Conservation (phyloP, 2,113 vertebrate species). For the Leptobrachium ailaonicum region DNA sequence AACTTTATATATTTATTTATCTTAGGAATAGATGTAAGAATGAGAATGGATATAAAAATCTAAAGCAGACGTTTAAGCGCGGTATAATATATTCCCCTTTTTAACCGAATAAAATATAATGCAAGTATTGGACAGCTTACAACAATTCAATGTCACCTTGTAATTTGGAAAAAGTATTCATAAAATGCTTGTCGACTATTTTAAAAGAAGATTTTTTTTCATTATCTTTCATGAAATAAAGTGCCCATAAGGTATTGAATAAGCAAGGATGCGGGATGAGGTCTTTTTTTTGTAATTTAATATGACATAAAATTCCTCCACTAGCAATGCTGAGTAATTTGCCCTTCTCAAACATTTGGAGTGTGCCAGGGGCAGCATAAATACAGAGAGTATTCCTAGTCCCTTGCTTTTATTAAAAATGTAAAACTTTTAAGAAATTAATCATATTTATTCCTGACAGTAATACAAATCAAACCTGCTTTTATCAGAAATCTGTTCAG, state of each 20-base stretch:
- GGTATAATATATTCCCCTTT: too few species aligned
- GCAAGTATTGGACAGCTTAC: too few species aligned
- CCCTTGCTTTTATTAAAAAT: conserved; percentile 11
- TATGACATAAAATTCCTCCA: conserved; percentile 30
- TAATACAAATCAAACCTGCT: neutral
- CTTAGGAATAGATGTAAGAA: too few species aligned
- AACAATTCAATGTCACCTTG: conserved; percentile 28
- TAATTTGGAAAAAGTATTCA: neutral
- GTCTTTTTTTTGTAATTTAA: conserved; percentile 22
- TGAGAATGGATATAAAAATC: too few species aligned
- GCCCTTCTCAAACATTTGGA: conserved; percentile 23
- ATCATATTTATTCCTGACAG: neutral
- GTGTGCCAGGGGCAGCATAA: conserved; percentile 8
- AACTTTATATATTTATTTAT: too few species aligned
- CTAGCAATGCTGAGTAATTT: conserved; percentile 29
- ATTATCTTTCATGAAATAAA: conserved; percentile 35
- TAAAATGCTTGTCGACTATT: conserved; percentile 19
- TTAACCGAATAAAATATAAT: too few species aligned
- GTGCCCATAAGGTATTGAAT: conserved; percentile 42
- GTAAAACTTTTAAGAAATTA: conserved; percentile 17
- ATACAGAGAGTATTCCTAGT: conserved; percentile 7
- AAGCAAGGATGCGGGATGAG: conserved; percentile 33
- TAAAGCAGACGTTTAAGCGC: too few species aligned
- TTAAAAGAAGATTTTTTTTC: conserved; percentile 6
- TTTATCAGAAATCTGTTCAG: neutral